A percentile compares a stretch with the other conserved stretches of the same genome.
phyloP scores from a whole-genome alignment of 2,797 vertebrate species.

The Enteromius fasciolatus region DNA sequence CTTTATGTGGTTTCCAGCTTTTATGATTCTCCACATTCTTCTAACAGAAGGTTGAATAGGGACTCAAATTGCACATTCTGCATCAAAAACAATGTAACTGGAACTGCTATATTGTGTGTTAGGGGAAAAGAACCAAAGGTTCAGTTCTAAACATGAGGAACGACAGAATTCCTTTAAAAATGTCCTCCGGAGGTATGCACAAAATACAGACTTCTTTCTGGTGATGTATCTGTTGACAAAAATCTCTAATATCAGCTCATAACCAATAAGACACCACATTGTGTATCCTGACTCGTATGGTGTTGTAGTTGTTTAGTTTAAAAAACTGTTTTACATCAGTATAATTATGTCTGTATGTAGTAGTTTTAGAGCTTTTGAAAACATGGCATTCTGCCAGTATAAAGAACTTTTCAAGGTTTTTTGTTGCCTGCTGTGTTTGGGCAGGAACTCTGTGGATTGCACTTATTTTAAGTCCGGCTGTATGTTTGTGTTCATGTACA shows the following conservation, averaged over 20 bases:
- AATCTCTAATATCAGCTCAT: not conserved
- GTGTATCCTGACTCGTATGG: not conserved
- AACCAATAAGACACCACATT: not conserved
- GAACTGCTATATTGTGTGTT: not conserved
- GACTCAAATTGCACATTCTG: conserved; percentile 24
- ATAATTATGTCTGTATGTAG: not conserved
- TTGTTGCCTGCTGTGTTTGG: not conserved
- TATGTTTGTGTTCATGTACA: not conserved
- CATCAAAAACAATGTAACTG: not conserved
- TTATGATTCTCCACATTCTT: conserved; percentile 5
- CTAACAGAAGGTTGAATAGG: not conserved
- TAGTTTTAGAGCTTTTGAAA: not conserved
- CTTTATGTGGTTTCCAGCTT: conserved; percentile 35
- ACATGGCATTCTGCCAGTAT: not conserved
- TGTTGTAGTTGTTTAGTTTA: not conserved
- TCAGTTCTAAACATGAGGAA: not conserved
- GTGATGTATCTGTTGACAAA: not conserved
- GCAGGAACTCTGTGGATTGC: not conserved
- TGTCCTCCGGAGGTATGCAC: not conserved
- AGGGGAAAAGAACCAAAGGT: not conserved
- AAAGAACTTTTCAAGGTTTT: not conserved
- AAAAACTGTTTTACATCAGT: not conserved
- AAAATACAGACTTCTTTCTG: not conserved
- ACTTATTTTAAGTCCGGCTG: not conserved
- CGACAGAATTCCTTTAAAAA: not conserved